Evolutionary conservation across 2,888 invertebrate genomes (phyloP), one percentile per base, ranked within the genome.

Genomic region (Polydrusus cervinus): DNA sequence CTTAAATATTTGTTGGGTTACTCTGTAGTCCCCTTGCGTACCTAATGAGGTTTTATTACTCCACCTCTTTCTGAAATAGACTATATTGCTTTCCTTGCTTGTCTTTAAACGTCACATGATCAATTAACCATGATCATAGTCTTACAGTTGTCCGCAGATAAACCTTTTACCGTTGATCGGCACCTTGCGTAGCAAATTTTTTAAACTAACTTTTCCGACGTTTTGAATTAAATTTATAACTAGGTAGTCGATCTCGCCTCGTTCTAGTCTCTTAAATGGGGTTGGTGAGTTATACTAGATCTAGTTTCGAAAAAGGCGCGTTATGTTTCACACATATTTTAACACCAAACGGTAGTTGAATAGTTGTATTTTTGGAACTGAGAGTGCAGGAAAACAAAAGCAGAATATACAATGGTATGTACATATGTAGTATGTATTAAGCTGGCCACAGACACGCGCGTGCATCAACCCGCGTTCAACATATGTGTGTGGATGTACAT

Each of bases 181-280:
- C 65, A 71, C 65, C 65, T 71, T 65, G 71, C 65, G 38, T 51
- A 62, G 16, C 51, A 14, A 53, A 60, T 57, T 70, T 34, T 71
- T 71, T 62, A 25, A 49, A 3, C 55, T 38, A 25, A 16, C 57
- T 71, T 71, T 65, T 66, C 72, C 72, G 72, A 67, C 66, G 60
- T 72, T 72, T 72, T 51, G 13, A 7, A 20, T 64, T 20, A 71
- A 71, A 71, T 71, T 71, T 71, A 71, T 71, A 71, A 55, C 71
- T 53, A 40, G 18, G 71, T 45, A 64, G 45, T 71, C 51, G 53
- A 62, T 34, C 30, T 62, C 25, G 20, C 64, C 66, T 66, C 53
- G 40, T 53, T 66, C 51, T 64, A 55, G 38, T 64, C 25, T 30
- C 45, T 71, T 71, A 64, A 71, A 71, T 64, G 71, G 64, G 71